A percentile compares a stretch with the other conserved stretches of the same genome.
phyloP scores from a whole-genome alignment of 1,140 invertebrate species.

The Laodelphax striatellus region DNA sequence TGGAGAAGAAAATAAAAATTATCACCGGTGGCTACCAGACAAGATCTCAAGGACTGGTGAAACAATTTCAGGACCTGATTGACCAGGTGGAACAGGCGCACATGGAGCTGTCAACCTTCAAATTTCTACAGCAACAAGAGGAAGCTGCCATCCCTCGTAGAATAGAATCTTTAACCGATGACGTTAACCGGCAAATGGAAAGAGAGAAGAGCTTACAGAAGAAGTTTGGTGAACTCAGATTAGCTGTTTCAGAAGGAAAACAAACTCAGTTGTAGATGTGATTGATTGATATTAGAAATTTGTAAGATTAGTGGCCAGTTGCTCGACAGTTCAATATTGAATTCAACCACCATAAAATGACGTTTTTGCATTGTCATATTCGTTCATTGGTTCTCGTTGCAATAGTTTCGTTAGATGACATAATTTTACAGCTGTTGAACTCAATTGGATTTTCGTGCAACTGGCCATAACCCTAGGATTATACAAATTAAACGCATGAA shows the following conservation, averaged over 20 bases:
- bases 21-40: slow-evolving; percentile 85
- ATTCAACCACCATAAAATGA: no score
- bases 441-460: no score
- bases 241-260: slow-evolving; percentile 1
- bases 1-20: slow-evolving; percentile 95
- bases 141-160: slow-evolving; percentile 79
- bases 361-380: no score
- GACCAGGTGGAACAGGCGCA: slow-evolving; percentile 84
- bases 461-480: no score
- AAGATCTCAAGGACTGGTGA: slow-evolving; percentile 73
- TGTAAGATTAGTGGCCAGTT: not conserved
- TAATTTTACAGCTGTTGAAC: no score
- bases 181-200: slow-evolving; percentile 84
- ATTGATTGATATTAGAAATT: not conserved
- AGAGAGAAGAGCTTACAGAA: slow-evolving; percentile 80
- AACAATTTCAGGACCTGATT: slow-evolving; percentile 77
- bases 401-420: no score
- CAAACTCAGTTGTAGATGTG: not conserved
- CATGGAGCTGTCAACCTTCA: slow-evolving; percentile 86
- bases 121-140: slow-evolving; percentile 82
- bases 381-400: no score
- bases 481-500: no score
- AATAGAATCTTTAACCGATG: slow-evolving; percentile 77
- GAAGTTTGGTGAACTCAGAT: slow-evolving; percentile 46
- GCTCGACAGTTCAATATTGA: no score